Conservation (phyloP, 2,797 vertebrate species). For the Silurus lanzhouensis region DNA sequence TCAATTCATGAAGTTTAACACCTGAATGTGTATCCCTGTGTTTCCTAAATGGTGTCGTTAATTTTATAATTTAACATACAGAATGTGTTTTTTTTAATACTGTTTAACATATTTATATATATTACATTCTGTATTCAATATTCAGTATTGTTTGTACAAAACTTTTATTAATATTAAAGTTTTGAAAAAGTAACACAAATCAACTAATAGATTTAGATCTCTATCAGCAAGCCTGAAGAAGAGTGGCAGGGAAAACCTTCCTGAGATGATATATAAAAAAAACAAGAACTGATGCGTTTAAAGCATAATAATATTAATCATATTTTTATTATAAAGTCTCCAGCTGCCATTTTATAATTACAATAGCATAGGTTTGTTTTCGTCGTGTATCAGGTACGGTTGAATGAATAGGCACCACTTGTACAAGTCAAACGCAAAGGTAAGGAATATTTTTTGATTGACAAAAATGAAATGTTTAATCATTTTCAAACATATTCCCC, state of each 20-base stretch:
- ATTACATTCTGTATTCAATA: not conserved
- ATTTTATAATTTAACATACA: too few relatives aligned
- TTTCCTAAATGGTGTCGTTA: not conserved
- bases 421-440: not conserved
- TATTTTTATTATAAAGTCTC: not conserved
- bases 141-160: not conserved
- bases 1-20: not conserved
- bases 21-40: not conserved
- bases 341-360: not conserved
- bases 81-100: not conserved
- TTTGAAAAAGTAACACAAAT: slow-evolving; percentile 2
- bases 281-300: not conserved
- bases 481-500: not conserved
- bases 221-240: not conserved
- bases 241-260: not conserved
- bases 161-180: not conserved
- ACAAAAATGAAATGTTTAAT: not conserved
- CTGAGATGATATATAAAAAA: not conserved
- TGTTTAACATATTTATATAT: not conserved
- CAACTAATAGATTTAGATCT: not conserved
- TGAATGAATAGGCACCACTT: not conserved
- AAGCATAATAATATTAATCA: not conserved
- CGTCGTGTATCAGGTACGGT: not conserved
- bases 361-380: not conserved
- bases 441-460: not conserved